Percentiles rank a stretch among this genome's conserved stretches.
Evolutionary conservation across 2,797 vertebrate species (phyloP).

Genomic region (Acestrorhynchus altus): DNA sequence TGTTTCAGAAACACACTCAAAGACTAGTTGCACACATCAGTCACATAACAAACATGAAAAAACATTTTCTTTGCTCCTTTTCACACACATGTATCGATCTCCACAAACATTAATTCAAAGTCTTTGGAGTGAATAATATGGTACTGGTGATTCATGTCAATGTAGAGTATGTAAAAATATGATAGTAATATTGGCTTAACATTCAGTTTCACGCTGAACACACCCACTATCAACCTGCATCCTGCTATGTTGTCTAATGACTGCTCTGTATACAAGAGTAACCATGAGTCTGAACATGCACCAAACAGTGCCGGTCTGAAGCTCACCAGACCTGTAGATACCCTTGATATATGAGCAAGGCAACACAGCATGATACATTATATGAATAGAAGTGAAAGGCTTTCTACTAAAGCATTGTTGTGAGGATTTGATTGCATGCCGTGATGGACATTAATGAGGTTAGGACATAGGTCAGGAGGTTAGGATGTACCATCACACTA

Average conservation of each 20-base stretch:
- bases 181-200: neutral
- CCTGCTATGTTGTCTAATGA: neutral
- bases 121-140: neutral
- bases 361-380: too few species aligned
- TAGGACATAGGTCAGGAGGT: too few species aligned
- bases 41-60: neutral
- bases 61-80: neutral
- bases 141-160: neutral
- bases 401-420: too few species aligned
- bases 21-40: neutral
- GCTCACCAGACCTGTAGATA: too few species aligned
- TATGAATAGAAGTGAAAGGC: too few species aligned
- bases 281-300: too few species aligned
- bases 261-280: neutral
- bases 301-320: too few species aligned
- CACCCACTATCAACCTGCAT: neutral
- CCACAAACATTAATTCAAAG: neutral
- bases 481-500: too few species aligned
- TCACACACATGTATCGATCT: neutral
- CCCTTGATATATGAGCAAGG: too few species aligned
- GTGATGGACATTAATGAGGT: too few species aligned
- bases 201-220: neutral
- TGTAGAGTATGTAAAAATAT: too few species aligned
- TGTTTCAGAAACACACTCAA: neutral
- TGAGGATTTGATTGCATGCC: too few species aligned